Conservation (phyloP, 2,888 invertebrate species). For the Diaphora mendica region DNA sequence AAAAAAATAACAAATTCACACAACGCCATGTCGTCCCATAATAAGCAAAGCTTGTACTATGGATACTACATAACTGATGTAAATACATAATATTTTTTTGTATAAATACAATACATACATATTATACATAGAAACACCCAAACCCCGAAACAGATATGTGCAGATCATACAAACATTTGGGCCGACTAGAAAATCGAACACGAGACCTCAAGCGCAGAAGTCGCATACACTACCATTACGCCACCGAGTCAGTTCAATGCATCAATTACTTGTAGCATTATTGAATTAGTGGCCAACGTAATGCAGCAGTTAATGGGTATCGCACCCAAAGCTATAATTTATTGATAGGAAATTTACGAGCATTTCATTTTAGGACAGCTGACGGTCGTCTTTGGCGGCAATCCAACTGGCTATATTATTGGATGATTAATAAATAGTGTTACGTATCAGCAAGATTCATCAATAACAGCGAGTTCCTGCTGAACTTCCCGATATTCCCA, state of each 20-base stretch:
- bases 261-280: neutral
- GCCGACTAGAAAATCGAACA: no score
- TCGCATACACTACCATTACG: no score
- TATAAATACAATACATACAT: no score
- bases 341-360: constrained; percentile 4
- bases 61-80: no score
- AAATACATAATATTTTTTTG: no score
- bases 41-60: no score
- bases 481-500: constrained; percentile 42
- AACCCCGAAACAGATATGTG: no score
- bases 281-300: neutral
- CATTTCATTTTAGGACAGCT: constrained; percentile 2
- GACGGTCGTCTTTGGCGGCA: constrained; percentile 45
- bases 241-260: neutral
- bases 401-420: constrained; percentile 67
- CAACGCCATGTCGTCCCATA: no score
- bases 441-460: constrained; percentile 53
- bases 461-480: constrained; percentile 48
- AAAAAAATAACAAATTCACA: no score
- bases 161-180: no score
- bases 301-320: neutral
- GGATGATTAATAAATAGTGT: constrained; percentile 67
- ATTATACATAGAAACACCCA: no score
- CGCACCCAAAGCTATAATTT: neutral
- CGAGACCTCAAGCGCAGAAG: no score